Conservation (phyloP, 2,888 invertebrate species). For the Parapristionchus giblindavisi region DNA sequence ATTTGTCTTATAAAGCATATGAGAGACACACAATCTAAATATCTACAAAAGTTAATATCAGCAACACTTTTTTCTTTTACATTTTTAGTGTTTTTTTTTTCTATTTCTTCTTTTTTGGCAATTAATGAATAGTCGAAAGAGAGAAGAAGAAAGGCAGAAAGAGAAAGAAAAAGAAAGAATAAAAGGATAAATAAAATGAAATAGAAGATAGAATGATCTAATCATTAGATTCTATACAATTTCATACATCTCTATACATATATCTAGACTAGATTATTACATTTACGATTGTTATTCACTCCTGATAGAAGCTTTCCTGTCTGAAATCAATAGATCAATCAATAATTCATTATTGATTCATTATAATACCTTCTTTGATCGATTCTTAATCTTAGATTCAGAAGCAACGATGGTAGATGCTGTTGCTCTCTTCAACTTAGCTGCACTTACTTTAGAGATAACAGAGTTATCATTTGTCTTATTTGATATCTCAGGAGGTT, state of each 20-base stretch:
- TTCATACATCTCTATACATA: neutral
- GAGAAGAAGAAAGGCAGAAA: neutral
- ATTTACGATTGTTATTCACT: constrained; percentile 23
- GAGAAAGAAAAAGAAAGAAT: constrained; percentile 1
- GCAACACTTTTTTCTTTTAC: neutral
- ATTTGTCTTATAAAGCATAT: constrained; percentile 1
- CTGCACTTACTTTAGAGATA: neutral
- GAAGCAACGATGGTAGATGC: constrained; percentile 21
- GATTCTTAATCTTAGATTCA: constrained; percentile 21
- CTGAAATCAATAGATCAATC: neutral
- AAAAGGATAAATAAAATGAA: neutral
- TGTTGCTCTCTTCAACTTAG: constrained; percentile 6
- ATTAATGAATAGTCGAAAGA: neutral
- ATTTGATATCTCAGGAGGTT: neutral
- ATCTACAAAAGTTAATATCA: neutral
- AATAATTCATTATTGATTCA: neutral
- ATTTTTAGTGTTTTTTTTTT: neutral
- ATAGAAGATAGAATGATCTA: neutral
- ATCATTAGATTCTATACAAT: neutral
- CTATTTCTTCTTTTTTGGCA: neutral
- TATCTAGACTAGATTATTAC: constrained; percentile 22
- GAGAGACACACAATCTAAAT: neutral
- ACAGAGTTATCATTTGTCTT: neutral
- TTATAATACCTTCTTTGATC: constrained; percentile 5
- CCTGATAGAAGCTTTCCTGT: neutral